Conservation (phyloP, 37 sponge, comb jelly and placozoan genomes). For the Aphrocallistes beatrix region DNA sequence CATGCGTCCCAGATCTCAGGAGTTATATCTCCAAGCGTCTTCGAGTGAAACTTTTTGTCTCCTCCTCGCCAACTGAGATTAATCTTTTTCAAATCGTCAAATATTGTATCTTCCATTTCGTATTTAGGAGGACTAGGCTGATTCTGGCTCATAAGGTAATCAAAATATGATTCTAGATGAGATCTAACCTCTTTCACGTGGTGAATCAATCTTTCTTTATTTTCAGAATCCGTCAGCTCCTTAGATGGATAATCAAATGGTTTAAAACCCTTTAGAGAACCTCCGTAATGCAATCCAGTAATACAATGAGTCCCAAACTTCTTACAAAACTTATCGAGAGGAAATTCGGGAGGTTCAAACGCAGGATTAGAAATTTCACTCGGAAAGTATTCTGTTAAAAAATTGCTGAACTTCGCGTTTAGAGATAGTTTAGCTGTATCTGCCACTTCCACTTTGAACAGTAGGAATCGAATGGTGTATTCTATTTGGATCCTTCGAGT, state of each 20-base stretch:
- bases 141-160: too few species aligned
- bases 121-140: too few species aligned
- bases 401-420: too few species aligned
- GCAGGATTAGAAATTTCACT: neutral
- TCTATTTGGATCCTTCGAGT: too few species aligned
- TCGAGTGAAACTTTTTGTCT: neutral
- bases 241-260: neutral
- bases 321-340: neutral
- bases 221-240: neutral
- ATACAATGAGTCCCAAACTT: constrained; percentile 7
- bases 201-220: neutral
- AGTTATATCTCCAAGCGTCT: neutral
- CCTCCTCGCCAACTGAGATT: neutral
- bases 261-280: neutral
- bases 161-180: too few species aligned
- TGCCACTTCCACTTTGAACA: too few species aligned
- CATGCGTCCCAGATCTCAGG: neutral
- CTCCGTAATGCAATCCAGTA: neutral
- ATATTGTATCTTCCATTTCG: neutral
- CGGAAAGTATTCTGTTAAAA: too few species aligned
- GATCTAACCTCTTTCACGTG: neutral
- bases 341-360: neutral
- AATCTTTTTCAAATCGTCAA: neutral
- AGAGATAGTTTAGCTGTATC: too few species aligned
- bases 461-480: too few species aligned